A percentile compares a stretch with the other conserved stretches of the same genome.
Conservation (phyloP, 2,888 invertebrate genomes). For the Chromoteleia sp. region DNA sequence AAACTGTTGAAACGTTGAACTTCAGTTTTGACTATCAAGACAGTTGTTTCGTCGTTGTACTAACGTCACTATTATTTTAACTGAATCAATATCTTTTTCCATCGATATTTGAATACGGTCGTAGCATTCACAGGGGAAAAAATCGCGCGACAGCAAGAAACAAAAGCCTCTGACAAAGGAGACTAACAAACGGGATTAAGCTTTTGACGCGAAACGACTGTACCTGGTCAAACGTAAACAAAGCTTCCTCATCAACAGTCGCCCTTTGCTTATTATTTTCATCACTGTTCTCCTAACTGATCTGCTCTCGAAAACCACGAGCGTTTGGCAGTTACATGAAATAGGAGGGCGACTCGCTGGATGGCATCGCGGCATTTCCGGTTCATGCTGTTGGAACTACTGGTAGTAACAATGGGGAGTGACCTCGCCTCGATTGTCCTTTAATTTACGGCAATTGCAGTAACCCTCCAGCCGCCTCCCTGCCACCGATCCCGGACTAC, state of each 20-base stretch:
- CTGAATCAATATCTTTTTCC: constrained; percentile 11
- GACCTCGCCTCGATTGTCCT: constrained; percentile 82
- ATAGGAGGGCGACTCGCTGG: constrained; percentile 77
- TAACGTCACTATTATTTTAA: constrained; percentile 1
- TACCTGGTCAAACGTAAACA: constrained; percentile 65
- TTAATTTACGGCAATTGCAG: constrained; percentile 82
- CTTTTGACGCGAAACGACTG: constrained; percentile 63
- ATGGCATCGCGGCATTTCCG: constrained; percentile 76
- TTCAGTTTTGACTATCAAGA: no score
- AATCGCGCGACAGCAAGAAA: constrained; percentile 40
- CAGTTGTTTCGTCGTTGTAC: not conserved
- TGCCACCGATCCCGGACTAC: constrained; percentile 59
- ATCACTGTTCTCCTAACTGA: constrained; percentile 61
- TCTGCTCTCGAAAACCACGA: constrained; percentile 74
- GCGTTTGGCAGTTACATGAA: constrained; percentile 80
- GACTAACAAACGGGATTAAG: constrained; percentile 63
- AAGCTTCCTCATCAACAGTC: constrained; percentile 68
- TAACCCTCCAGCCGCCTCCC: constrained; percentile 53
- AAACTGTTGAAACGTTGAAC: no score
- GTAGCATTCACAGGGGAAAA: constrained; percentile 17
- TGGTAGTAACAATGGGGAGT: constrained; percentile 78
- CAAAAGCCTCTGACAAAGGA: constrained; percentile 46
- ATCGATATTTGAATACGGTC: constrained; percentile 10
- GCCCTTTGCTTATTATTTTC: constrained; percentile 69
- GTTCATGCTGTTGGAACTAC: constrained; percentile 75